phyloP scores from a whole-genome alignment of 2,113 vertebrate genomes.

The Ceyx cyanopectus region DNA sequence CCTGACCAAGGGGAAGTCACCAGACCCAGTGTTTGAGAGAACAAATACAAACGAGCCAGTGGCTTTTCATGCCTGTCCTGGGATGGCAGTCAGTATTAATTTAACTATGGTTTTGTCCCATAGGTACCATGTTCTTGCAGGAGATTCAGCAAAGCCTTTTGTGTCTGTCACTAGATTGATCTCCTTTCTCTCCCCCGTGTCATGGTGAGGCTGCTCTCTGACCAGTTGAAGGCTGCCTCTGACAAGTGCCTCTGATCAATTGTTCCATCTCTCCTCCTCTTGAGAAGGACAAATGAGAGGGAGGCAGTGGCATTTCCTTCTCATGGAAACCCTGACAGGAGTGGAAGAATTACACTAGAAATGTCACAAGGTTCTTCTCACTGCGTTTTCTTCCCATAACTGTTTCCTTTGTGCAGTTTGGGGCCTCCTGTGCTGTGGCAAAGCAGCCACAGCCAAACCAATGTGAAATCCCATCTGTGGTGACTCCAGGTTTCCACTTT shows the following conservation, averaged over 20 bases:
- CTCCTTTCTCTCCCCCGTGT: neutral
- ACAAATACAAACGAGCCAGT: neutral
- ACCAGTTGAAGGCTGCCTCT: neutral
- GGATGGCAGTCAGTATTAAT: neutral
- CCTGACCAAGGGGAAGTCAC: neutral
- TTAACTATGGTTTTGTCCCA: neutral
- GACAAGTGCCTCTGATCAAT: neutral
- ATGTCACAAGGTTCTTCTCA: neutral
- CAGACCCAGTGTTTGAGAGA: neutral
- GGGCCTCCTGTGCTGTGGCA: neutral
- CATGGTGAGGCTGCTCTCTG: neutral
- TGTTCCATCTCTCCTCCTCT: neutral
- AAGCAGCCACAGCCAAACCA: neutral
- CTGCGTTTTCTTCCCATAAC: neutral
- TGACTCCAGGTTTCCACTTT: neutral
- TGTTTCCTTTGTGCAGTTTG: neutral
- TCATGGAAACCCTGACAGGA: constrained; percentile 19
- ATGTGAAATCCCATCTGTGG: neutral
- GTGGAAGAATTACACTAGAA: neutral
- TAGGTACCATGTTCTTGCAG: neutral
- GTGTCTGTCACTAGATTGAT: neutral
- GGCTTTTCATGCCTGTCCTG: neutral
- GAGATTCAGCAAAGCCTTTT: neutral
- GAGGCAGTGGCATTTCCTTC: neutral
- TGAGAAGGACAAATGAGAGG: neutral